A percentile compares a stretch with the other conserved stretches of the same genome.
phyloP scores from a whole-genome alignment of 2,113 vertebrate genomes.

The Thinocorus orbignyianus region DNA sequence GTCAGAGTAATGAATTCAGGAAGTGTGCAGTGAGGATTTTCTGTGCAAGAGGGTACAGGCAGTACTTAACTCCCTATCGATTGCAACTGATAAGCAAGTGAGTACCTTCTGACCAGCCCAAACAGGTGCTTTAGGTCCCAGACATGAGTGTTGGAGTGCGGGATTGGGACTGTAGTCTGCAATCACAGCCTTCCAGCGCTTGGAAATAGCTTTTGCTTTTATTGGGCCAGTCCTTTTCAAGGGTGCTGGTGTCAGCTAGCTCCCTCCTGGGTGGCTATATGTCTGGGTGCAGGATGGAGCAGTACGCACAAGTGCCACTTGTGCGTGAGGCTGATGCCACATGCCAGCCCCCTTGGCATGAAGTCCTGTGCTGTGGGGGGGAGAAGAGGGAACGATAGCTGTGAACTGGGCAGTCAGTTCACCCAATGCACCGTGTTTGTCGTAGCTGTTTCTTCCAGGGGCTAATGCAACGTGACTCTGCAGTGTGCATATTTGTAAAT shows the following conservation, averaged over 20 bases:
- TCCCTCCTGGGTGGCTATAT: accelerated
- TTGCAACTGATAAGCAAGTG: neutral
- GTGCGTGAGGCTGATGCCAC: accelerated
- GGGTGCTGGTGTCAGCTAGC: neutral
- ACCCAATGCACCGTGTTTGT: neutral
- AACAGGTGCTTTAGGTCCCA: neutral
- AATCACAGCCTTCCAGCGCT: neutral
- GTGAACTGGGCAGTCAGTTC: neutral
- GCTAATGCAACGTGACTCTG: neutral
- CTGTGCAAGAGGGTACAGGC: constrained; percentile 6
- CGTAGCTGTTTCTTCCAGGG: neutral
- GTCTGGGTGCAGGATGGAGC: neutral
- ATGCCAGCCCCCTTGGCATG: neutral
- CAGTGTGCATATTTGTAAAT: neutral
- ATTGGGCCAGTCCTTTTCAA: accelerated
- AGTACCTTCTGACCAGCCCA: neutral
- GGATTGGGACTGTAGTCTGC: neutral
- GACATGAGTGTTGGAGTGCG: accelerated
- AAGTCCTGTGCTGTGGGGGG: accelerated
- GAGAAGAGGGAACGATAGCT: neutral
- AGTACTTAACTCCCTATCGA: constrained; percentile 44
- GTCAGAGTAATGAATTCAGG: constrained; percentile 39
- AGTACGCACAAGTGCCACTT: accelerated
- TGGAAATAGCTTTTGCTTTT: neutral
- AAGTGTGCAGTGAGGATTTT: neutral